These are phyloP conservation scores for Malthinus flaveolus DNA, from an alignment of 2,888 invertebrate species.

Conservation along the genomic window DNA sequence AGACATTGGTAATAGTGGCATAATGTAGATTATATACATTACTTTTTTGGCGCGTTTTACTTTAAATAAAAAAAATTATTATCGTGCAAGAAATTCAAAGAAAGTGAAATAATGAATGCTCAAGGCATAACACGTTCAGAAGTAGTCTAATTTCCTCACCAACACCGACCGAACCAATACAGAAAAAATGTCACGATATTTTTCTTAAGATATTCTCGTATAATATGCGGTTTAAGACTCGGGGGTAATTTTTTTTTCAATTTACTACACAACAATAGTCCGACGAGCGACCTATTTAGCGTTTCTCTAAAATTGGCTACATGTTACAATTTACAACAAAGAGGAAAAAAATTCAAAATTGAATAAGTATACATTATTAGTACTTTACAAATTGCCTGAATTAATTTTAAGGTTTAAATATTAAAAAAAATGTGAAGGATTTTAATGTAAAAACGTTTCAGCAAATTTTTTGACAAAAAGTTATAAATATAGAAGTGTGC, in stretches of 20 bases:
- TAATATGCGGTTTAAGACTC: slow-evolving; percentile 12
- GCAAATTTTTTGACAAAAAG: too few species aligned
- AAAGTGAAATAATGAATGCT: slow-evolving; percentile 21
- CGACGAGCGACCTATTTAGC: too few species aligned
- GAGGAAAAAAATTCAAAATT: too few species aligned
- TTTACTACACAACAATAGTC: background rate
- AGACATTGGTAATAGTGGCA: slow-evolving; percentile 1
- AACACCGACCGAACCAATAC: slow-evolving; percentile 6
- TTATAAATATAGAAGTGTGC: too few species aligned
- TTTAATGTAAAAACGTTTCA: too few species aligned
- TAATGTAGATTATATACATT: slow-evolving; percentile 1
- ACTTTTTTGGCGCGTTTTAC: slow-evolving; percentile 1
- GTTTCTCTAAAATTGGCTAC: too few species aligned
- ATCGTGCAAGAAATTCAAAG: slow-evolving; percentile 16
- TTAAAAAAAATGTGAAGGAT: too few species aligned
- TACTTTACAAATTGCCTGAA: too few species aligned
- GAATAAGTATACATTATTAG: too few species aligned
- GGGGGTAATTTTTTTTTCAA: slow-evolving; percentile 1
- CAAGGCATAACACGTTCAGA: slow-evolving; percentile 20
- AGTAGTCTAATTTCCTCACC: slow-evolving; percentile 15
- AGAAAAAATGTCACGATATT: slow-evolving; percentile 16
- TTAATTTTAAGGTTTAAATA: too few species aligned
- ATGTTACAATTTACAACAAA: too few species aligned
- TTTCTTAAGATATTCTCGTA: background rate
- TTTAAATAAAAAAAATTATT: slow-evolving; percentile 7